Evolutionary conservation across 2,888 invertebrate genomes (phyloP).

Genomic region (Drosophila paucipuncta): DNA sequence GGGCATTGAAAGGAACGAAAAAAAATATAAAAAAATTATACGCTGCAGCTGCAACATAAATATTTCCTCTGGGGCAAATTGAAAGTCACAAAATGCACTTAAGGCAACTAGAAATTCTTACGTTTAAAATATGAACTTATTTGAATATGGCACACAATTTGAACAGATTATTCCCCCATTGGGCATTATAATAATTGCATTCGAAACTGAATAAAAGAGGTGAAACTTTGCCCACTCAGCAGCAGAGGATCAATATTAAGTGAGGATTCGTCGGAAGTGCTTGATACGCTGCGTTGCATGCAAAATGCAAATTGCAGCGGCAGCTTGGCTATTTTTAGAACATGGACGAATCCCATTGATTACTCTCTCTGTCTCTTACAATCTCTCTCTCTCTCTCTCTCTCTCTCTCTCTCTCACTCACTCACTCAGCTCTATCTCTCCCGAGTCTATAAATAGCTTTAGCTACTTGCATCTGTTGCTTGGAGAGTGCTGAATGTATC

Average conservation of each 20-base stretch:
- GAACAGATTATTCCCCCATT: not conserved
- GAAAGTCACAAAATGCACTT: conserved; percentile 14
- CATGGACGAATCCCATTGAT: conserved; percentile 20
- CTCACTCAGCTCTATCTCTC: conserved; percentile 10
- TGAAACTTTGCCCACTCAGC: conserved; percentile 11
- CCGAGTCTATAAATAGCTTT: conserved; percentile 44
- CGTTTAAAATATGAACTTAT: conserved; percentile 5
- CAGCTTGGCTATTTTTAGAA: conserved; percentile 30
- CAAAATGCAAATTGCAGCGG: conserved; percentile 36
- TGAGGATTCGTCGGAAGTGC: not conserved
- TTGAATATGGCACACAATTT: conserved; percentile 6
- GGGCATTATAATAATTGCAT: conserved; percentile 10
- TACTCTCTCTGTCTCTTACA: not conserved
- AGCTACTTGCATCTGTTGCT: conserved; percentile 46
- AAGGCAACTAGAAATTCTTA: not conserved
- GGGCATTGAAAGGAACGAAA: not conserved
- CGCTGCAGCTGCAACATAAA: conserved; percentile 5
- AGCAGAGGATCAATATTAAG: not conserved
- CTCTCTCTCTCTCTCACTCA: not conserved
- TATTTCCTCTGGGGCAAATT: conserved; percentile 7
- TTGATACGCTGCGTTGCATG: conserved; percentile 5
- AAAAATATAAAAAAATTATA: not conserved
- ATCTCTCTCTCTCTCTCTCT: not conserved
- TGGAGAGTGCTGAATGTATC: conserved; percentile 9
- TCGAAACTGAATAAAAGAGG: not conserved